A percentile compares a stretch with the other conserved stretches of the same genome.
Evolutionary conservation across 2,113 vertebrate genomes (phyloP).

Genomic region (Columba janthina): DNA sequence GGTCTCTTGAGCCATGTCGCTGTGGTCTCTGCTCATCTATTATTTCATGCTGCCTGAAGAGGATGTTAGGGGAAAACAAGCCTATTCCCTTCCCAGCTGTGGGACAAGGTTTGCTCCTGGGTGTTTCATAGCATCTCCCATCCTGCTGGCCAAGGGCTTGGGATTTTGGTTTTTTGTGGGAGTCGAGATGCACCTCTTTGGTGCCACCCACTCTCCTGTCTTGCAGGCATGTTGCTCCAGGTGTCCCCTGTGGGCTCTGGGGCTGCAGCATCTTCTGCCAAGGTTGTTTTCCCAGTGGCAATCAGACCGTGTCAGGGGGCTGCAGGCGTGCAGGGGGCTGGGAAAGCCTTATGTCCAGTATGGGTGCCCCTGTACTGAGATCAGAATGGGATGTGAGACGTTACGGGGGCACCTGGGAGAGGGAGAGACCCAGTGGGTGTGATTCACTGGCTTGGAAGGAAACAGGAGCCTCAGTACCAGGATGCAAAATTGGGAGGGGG

Average conservation of each 20-base stretch:
- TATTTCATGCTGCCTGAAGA: background rate
- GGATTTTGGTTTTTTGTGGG: no score
- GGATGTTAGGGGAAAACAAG: background rate
- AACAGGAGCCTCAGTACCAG: background rate
- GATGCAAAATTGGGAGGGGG: background rate
- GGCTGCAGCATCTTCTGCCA: background rate
- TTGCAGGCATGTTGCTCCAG: background rate
- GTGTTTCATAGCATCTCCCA: background rate
- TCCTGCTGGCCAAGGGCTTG: background rate
- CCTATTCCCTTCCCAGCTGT: background rate
- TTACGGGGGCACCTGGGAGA: background rate
- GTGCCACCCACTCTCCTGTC: background rate
- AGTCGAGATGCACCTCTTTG: background rate
- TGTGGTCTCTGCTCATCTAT: background rate
- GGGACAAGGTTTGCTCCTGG: background rate
- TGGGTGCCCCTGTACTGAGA: background rate
- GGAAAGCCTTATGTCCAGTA: background rate
- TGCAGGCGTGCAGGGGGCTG: no score
- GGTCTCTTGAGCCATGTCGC: rapidly evolving
- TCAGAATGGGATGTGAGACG: background rate
- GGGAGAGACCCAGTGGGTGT: background rate
- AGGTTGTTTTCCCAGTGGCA: background rate
- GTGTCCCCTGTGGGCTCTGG: background rate
- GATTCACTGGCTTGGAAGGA: background rate
- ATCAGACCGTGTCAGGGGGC: rapidly evolving